phyloP scores from a whole-genome alignment of 2,113 vertebrate genomes.

The Ictidomys tridecemlineatus region DNA sequence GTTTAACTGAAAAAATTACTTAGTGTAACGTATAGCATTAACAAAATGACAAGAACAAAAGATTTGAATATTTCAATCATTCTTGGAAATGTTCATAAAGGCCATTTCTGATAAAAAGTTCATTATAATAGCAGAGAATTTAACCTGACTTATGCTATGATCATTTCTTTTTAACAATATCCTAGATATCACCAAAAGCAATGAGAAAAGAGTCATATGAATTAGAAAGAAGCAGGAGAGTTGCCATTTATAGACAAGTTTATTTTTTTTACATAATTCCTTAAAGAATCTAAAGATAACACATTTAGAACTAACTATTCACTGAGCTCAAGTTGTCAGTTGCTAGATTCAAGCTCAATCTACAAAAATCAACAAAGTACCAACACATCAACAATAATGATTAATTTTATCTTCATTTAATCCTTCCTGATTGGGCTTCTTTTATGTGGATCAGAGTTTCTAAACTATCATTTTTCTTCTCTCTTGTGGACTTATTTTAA shows the following conservation, averaged over 20 bases:
- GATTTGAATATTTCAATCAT: not conserved
- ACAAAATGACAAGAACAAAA: not conserved
- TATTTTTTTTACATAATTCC: not conserved
- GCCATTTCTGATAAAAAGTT: not conserved
- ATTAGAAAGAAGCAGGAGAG: not conserved
- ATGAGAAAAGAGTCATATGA: not conserved
- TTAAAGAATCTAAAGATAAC: not conserved
- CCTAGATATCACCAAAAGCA: not conserved
- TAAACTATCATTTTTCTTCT: not conserved
- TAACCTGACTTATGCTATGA: not conserved
- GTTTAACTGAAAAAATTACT: not conserved
- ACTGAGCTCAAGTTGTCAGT: not conserved
- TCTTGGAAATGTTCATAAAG: not conserved
- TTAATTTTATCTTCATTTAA: not conserved
- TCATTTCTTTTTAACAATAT: not conserved
- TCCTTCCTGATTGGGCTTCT: too few relatives aligned
- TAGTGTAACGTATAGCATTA: not conserved
- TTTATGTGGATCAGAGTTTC: not conserved
- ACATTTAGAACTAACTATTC: not conserved
- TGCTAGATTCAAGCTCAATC: not conserved
- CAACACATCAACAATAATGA: not conserved
- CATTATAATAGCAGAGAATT: not conserved
- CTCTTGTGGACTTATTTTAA: not conserved
- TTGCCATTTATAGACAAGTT: not conserved
- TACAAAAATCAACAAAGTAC: not conserved